Evolutionary conservation across 2,888 invertebrate species (phyloP).

Genomic region (Cremastinae sp.): DNA sequence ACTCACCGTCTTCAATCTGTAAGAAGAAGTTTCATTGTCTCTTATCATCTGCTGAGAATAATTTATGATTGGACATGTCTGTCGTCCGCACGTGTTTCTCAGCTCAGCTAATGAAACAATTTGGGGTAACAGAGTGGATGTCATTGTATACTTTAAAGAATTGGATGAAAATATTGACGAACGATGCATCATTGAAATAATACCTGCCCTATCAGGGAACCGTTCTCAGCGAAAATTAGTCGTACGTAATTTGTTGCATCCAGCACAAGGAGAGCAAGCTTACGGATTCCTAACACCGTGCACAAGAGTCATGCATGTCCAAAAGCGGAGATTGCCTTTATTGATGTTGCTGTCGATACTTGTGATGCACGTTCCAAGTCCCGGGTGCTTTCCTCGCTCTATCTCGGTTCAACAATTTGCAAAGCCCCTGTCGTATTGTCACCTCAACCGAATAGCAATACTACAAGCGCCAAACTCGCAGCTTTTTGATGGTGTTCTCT

Average conservation of each 20-base stretch:
- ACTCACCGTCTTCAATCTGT: slow-evolving; percentile 2
- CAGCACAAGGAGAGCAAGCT: slow-evolving; percentile 61
- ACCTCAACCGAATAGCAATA: slow-evolving; percentile 17
- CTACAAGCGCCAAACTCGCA: slow-evolving; percentile 26
- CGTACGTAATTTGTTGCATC: slow-evolving; percentile 65
- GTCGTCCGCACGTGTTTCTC: too few species aligned
- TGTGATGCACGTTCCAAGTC: slow-evolving; percentile 14
- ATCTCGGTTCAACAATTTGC: slow-evolving; percentile 29
- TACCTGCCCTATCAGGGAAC: too few species aligned
- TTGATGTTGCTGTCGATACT: slow-evolving; percentile 29
- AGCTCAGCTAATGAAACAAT: too few species aligned
- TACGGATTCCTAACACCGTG: slow-evolving; percentile 55
- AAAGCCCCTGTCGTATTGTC: slow-evolving; percentile 16
- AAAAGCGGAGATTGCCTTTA: slow-evolving; percentile 12
- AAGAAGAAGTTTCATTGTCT: slow-evolving; percentile 18
- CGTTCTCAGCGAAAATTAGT: slow-evolving; percentile 16
- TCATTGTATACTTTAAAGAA: too few species aligned
- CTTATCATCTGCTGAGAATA: neutral
- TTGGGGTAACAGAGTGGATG: too few species aligned
- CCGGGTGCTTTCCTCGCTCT: slow-evolving; percentile 22
- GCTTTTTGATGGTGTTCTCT: slow-evolving; percentile 51
- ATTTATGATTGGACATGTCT: neutral
- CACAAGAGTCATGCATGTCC: neutral
- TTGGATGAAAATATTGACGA: too few species aligned
- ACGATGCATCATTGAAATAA: too few species aligned